These are phyloP conservation scores for Neodontobutis hainanensis DNA, from an alignment of 2,113 vertebrate genomes.

Conservation along the genomic window DNA sequence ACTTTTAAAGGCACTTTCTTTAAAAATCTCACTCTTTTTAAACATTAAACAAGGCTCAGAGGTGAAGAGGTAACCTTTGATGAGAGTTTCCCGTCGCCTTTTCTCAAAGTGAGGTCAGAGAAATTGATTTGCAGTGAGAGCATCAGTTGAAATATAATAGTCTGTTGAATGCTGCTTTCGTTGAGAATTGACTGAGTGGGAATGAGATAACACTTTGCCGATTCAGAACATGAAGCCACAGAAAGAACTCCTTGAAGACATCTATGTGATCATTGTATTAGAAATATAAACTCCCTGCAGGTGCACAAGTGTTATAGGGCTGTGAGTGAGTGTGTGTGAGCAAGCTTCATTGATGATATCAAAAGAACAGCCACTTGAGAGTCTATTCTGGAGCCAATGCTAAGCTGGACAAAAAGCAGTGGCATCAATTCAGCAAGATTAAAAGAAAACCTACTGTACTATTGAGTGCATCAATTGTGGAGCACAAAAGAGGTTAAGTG, in stretches of 20 bases:
- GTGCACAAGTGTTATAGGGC: neutral
- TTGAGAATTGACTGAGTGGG: constrained; percentile 43
- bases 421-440: constrained; percentile 73
- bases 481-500: constrained; percentile 74
- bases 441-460: constrained; percentile 72
- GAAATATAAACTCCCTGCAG: constrained; percentile 24
- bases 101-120: constrained; percentile 43
- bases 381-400: constrained; percentile 57
- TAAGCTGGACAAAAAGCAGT: constrained; percentile 69
- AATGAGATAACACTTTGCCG: constrained; percentile 50
- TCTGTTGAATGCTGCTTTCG: constrained; percentile 39
- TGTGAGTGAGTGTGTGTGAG: neutral
- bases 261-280: constrained; percentile 13
- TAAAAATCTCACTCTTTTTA: constrained; percentile 34
- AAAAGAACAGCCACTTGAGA: constrained; percentile 61
- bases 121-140: constrained; percentile 48
- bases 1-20: constrained; percentile 32
- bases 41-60: constrained; percentile 4
- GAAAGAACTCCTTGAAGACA: constrained; percentile 29
- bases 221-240: constrained; percentile 29
- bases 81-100: constrained; percentile 22
- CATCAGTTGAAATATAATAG: constrained; percentile 51
- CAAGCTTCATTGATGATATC: constrained; percentile 63
- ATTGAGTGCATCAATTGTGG: constrained; percentile 71
- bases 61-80: constrained; percentile 50